phyloP scores from a whole-genome alignment of 2,113 vertebrate species.

The Garra rufa region DNA sequence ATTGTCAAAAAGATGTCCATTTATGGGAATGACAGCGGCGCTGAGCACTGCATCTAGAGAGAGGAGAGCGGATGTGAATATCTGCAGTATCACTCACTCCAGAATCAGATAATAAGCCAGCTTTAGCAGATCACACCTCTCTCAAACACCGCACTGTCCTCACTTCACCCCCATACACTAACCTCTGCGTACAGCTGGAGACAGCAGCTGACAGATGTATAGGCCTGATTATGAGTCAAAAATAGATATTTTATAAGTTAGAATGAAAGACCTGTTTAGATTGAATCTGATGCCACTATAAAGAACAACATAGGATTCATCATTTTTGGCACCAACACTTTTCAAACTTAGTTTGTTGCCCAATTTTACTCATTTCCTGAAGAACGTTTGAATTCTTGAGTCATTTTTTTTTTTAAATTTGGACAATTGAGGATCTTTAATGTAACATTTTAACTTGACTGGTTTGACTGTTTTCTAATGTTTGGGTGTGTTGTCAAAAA shows the following conservation, averaged over 20 bases:
- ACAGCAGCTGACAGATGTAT: too few relatives aligned
- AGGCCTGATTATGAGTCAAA: too few relatives aligned
- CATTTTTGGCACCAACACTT: not conserved
- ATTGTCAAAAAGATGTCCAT: not conserved
- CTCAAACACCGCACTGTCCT: not conserved
- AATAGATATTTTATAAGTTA: too few relatives aligned
- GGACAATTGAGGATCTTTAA: not conserved
- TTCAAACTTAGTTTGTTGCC: not conserved
- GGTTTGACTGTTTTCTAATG: too few relatives aligned
- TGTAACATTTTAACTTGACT: not conserved
- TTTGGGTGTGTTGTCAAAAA: too few relatives aligned
- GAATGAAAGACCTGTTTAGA: not conserved
- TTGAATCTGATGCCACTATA: too few relatives aligned
- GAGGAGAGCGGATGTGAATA: not conserved
- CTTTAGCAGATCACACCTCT: conserved; percentile 31
- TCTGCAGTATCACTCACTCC: conserved; percentile 15
- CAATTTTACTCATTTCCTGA: not conserved
- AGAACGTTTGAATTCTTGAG: not conserved
- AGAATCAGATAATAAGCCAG: conserved; percentile 30
- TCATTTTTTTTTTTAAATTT: not conserved
- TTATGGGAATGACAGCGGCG: not conserved
- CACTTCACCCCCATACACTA: not conserved
- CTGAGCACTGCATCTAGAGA: not conserved
- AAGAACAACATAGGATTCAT: not conserved
- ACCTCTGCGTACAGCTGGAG: too few relatives aligned